Conservation (phyloP, 2,888 invertebrate genomes). For the Cosmia trapezina region DNA sequence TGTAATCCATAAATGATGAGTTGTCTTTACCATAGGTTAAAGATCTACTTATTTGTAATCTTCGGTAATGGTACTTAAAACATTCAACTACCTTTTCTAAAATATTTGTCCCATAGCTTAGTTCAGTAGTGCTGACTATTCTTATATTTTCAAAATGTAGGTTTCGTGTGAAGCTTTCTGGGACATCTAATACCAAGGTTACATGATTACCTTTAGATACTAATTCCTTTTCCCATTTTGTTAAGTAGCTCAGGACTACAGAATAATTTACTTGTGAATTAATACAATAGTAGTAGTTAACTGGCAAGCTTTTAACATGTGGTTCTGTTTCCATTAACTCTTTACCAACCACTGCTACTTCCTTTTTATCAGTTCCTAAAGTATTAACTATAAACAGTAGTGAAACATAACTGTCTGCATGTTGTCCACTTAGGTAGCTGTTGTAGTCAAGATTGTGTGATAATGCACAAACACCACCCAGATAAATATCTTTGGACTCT, state of each 20-base stretch:
- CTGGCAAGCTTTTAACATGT: slow-evolving; percentile 66
- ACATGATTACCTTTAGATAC: slow-evolving; percentile 59
- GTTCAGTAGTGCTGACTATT: slow-evolving; percentile 58
- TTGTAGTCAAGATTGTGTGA: slow-evolving; percentile 66
- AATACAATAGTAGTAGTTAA: slow-evolving; percentile 67
- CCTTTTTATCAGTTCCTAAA: slow-evolving; percentile 66
- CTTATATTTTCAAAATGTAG: slow-evolving; percentile 67
- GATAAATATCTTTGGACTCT: slow-evolving; percentile 65
- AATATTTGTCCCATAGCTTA: slow-evolving; percentile 64
- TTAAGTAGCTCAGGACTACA: slow-evolving; percentile 64
- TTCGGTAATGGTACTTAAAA: slow-evolving; percentile 74
- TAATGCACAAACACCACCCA: slow-evolving; percentile 69
- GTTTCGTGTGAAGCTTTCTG: slow-evolving; percentile 58
- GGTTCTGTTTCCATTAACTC: slow-evolving; percentile 61
- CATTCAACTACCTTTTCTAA: slow-evolving; percentile 68
- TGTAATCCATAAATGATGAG: slow-evolving; percentile 63
- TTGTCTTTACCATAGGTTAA: slow-evolving; percentile 64
- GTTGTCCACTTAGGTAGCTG: slow-evolving; percentile 62
- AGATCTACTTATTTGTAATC: slow-evolving; percentile 69
- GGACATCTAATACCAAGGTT: slow-evolving; percentile 65
- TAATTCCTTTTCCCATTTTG: slow-evolving; percentile 69
- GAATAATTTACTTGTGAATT: slow-evolving; percentile 65
- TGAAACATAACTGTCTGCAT: slow-evolving; percentile 66
- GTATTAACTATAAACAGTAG: slow-evolving; percentile 68
- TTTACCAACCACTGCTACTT: slow-evolving; percentile 68